Evolutionary conservation across 2,888 invertebrate genomes (phyloP), one percentile per base, ranked within the genome.

Genomic region (Rhimphoctona megacephalus): DNA sequence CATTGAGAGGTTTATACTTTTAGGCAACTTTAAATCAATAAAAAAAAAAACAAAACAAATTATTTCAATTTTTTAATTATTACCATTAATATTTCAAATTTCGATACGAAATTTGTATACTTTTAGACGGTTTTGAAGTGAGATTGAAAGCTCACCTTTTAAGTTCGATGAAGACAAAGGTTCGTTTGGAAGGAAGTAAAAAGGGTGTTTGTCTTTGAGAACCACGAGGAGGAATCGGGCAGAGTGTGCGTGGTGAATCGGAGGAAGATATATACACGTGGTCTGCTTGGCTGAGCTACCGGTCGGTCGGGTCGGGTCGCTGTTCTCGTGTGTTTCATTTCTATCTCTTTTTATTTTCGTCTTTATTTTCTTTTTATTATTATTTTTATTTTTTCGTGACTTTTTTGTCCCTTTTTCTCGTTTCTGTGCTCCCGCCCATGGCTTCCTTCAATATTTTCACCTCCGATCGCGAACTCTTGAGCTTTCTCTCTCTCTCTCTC

Each of bases 261-360:
- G 91, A 92, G 92, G 91, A 92, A 93, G 92, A 93, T 92, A 92
- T 93, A 92, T 91, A 66, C 66, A 67, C 67, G 92, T 89, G 72
- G 90, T 72, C 90, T 90, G 91, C 91, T 89, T 91, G 88, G 93
- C 93, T 69, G 67, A 69, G 76, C 78, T 93, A 93, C 93, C 93
- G 93, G 93, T 93, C 93, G 92, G 92, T 93, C 92, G 92, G 92
- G 93, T 93, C 93, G 92, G 92, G 92, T 93, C 93, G 93, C 92
- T 92, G 92, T 92, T 92, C 92, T 92, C 91, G 90, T 89, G 89
- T 90, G 88, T 91, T 91, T 90, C 91, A 85, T 92, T 91, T 90
- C 89, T 90, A 88, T 80, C 84, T 83, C 85, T 89, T 85, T 84
- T 83, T 84, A 70, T 79, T 73, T 83, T 77, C 70, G 82, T 90